Evolutionary conservation across 2,888 invertebrate genomes (phyloP).

Genomic region (Trichopria drosophilae): DNA sequence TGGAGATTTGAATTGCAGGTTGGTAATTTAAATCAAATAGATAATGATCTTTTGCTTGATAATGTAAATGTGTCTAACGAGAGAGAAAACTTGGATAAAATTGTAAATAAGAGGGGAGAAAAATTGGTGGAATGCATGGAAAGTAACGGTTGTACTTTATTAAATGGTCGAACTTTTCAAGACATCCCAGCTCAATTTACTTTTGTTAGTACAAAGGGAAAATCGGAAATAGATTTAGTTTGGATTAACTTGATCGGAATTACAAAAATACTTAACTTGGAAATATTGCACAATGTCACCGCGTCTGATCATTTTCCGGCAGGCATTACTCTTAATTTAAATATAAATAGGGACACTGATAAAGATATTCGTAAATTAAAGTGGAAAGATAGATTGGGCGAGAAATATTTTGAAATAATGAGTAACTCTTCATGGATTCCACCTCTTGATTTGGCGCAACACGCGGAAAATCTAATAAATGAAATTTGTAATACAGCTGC

Average conservation of each 20-base stretch:
- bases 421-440: constrained; percentile 4
- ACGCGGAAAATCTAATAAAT: neutral
- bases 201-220: neutral
- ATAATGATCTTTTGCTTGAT: neutral
- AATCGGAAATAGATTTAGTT: constrained; percentile 1
- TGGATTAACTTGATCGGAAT: neutral
- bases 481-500: neutral
- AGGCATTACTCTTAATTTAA: neutral
- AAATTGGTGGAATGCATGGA: neutral
- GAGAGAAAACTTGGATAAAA: neutral
- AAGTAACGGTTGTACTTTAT: constrained; percentile 4
- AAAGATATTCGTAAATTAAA: neutral
- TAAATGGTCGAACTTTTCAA: neutral
- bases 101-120: neutral
- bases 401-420: constrained; percentile 1
- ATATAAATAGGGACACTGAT: neutral
- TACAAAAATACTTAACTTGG: neutral
- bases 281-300: neutral
- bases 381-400: neutral
- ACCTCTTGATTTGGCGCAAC: neutral
- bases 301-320: neutral
- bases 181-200: constrained; percentile 1
- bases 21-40: too few relatives aligned
- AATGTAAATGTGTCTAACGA: neutral
- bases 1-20: too few relatives aligned